These are phyloP conservation scores for Patella pellucida DNA, from an alignment of 2,888 invertebrate species.

Conservation along the genomic window DNA sequence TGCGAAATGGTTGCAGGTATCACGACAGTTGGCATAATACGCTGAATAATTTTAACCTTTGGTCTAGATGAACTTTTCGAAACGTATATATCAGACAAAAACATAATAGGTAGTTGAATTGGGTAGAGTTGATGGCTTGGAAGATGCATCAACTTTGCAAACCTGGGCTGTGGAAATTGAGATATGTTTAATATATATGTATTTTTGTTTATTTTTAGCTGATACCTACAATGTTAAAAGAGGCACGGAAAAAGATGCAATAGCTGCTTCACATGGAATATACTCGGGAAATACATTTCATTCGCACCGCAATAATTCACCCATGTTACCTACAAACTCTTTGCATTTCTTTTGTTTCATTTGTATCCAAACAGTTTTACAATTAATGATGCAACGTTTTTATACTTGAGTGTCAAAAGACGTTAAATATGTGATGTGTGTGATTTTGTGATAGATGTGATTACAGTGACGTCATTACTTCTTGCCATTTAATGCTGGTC, in stretches of 20 bases:
- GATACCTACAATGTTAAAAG: slow-evolving; percentile 3
- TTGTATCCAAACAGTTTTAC: not conserved
- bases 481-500: not conserved
- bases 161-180: not conserved
- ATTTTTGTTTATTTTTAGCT: not conserved
- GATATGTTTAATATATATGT: not conserved
- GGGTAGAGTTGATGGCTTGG: not conserved
- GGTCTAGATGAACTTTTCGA: too few relatives aligned
- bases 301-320: not conserved
- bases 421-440: not conserved
- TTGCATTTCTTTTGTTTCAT: not conserved
- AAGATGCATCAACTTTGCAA: not conserved
- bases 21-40: too few relatives aligned
- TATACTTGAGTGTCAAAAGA: not conserved
- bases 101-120: too few relatives aligned
- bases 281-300: not conserved
- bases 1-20: too few relatives aligned
- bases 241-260: not conserved
- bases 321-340: not conserved
- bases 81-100: too few relatives aligned
- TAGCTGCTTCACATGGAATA: not conserved
- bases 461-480: slow-evolving; percentile 6
- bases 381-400: not conserved
- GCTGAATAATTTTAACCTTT: too few relatives aligned
- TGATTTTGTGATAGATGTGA: not conserved